Evolutionary conservation across 2,113 vertebrate genomes (phyloP), one percentile per base, ranked within the genome.

Genomic region (Albula goreensis): DNA sequence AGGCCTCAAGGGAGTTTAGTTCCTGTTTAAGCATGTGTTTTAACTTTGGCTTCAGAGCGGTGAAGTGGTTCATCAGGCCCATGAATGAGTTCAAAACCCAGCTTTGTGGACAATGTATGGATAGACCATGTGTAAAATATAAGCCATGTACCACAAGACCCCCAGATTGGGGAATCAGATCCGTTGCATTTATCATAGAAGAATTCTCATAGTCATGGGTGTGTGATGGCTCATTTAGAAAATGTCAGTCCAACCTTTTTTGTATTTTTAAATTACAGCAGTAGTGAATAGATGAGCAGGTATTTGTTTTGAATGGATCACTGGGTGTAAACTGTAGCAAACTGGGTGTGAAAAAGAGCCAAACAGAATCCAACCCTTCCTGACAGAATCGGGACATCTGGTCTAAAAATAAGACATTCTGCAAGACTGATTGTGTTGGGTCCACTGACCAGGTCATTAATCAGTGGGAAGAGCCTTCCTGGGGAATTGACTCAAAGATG

Each of bases 341-440:
- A 57, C 52, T 17, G 80, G 49, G 53, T 31, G 52, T 41, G n/a
- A 12, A 41, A 53, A 80, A 79, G 51, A 79, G 52, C 13, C n/a
- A 19, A 77, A 25, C n/a, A 22, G 25, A 50, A 78, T 78, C 50
- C 66, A 85, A 78, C 70, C 51, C 78, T 48, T 85, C 66, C 77
- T 84, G 15, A 92, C 89, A 84, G 70, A 94, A 91, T 88, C 90
- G 83, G 89, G 90, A 8, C 84, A 92, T 83, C 25, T 50, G 89
- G 87, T 87, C 87, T 91, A 90, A 93, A 93, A 91, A 90, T 88
- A 90, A 87, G 53, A 80, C 41, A 6, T 85, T 5, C n/a, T 81
- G 81, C 1, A 85, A 88, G 83, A 77, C 74, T 91, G 8, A 50
- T 90, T 88, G 84, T 84, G 25, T 91, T 84, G 17, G 85, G 86